These are phyloP conservation scores for Araneus ventricosus DNA, from an alignment of 1,140 invertebrate genomes.

Conservation along the genomic window DNA sequence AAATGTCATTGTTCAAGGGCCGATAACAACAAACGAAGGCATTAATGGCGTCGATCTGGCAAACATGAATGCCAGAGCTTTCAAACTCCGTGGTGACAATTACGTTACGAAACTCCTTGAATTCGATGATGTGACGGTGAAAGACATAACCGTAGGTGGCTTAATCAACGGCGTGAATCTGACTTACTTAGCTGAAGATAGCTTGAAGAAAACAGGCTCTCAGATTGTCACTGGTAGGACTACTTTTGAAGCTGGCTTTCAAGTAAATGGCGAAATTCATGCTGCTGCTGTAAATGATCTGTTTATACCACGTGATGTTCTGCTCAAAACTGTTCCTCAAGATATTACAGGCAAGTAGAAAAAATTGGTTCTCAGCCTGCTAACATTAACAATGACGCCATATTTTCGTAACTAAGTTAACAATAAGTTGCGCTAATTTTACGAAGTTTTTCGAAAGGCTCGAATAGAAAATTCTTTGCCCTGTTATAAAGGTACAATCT, in stretches of 20 bases:
- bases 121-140: slow-evolving; percentile 33
- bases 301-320: neutral
- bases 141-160: slow-evolving; percentile 23
- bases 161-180: slow-evolving; percentile 67
- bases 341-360: slow-evolving; percentile 46
- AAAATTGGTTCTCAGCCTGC: no score
- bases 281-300: slow-evolving; percentile 54
- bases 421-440: no score
- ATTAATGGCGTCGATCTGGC: slow-evolving; percentile 44
- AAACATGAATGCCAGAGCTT: slow-evolving; percentile 41
- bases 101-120: neutral
- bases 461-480: no score
- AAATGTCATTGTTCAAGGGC: neutral
- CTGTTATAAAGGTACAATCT: no score
- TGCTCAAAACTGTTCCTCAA: slow-evolving; percentile 34
- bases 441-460: no score
- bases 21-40: slow-evolving; percentile 37
- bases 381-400: no score
- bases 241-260: slow-evolving; percentile 52
- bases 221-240: slow-evolving; percentile 35
- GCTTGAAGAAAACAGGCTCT: slow-evolving; percentile 22
- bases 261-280: slow-evolving; percentile 61
- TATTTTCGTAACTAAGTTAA: neutral
- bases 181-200: slow-evolving; percentile 37
- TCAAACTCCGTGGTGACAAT: slow-evolving; percentile 31